Conservation (phyloP, 2,888 invertebrate species). For the Xanthia icteritia region DNA sequence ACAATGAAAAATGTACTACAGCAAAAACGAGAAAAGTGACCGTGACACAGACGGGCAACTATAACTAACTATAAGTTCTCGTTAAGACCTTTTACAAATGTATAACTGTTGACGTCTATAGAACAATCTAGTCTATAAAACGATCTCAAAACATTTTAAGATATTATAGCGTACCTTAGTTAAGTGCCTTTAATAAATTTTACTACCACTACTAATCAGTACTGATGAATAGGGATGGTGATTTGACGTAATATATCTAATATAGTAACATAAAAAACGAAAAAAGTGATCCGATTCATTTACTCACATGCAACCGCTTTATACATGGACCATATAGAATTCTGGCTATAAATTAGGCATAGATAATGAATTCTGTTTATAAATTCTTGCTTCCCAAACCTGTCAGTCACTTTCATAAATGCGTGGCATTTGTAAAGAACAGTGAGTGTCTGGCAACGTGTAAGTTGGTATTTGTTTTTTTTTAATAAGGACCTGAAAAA, state of each 20-base stretch:
- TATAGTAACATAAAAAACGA: not conserved
- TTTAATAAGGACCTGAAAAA: no score
- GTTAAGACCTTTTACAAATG: no score
- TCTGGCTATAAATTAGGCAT: conserved; percentile 41
- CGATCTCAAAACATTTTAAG: no score
- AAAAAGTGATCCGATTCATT: not conserved
- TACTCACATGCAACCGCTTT: conserved; percentile 34
- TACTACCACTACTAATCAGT: no score
- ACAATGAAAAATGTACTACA: not conserved
- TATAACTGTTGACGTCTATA: no score
- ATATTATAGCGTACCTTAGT: no score
- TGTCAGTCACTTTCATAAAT: conserved; percentile 4
- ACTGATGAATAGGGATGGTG: no score
- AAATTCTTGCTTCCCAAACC: conserved; percentile 17
- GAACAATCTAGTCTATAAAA: no score
- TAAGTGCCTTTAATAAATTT: no score
- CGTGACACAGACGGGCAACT: not conserved
- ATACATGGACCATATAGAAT: conserved; percentile 60
- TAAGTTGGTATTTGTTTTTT: not conserved
- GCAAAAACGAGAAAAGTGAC: not conserved
- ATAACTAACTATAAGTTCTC: no score
- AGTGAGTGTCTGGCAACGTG: not conserved
- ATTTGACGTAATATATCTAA: no score
- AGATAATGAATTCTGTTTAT: conserved; percentile 44
- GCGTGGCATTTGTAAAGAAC: conserved; percentile 5